These are phyloP conservation scores for Eulemur albifrons DNA, from an alignment of 2,797 vertebrate species.

Conservation along the genomic window DNA sequence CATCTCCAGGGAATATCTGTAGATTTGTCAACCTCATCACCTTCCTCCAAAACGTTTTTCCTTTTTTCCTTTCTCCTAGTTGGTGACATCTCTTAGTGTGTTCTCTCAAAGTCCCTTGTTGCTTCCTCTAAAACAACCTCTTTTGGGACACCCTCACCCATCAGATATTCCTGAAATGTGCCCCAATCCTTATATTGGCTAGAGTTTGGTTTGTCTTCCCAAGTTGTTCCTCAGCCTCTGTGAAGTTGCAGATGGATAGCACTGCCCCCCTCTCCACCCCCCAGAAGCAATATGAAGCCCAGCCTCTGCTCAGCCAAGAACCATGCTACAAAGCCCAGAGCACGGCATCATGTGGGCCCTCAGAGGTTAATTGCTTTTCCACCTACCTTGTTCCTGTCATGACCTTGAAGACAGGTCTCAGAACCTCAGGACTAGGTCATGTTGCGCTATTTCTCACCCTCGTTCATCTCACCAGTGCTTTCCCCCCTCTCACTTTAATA, in stretches of 20 bases:
- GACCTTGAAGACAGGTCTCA: neutral
- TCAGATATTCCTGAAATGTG: neutral
- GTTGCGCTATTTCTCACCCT: neutral
- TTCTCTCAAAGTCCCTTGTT: neutral
- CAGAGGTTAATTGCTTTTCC: neutral
- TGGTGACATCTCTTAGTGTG: neutral
- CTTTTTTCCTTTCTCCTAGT: no score
- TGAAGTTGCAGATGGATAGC: neutral
- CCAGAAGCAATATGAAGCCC: neutral
- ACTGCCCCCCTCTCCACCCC: no score
- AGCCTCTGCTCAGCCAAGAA: neutral
- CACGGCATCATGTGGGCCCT: accelerated
- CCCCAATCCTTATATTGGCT: neutral
- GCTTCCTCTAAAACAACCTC: neutral
- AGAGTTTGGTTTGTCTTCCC: neutral
- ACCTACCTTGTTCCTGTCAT: neutral
- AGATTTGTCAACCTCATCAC: neutral
- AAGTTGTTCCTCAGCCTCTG: neutral
- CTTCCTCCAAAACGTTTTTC: neutral
- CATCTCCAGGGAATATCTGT: neutral
- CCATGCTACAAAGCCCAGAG: neutral
- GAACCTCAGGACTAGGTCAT: neutral
- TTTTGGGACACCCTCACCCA: neutral
- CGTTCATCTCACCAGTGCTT: neutral
- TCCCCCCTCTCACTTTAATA: neutral